Base-by-base conservation (phyloP, 2,888 invertebrate species). In the Tetranychus piercei region DNA sequence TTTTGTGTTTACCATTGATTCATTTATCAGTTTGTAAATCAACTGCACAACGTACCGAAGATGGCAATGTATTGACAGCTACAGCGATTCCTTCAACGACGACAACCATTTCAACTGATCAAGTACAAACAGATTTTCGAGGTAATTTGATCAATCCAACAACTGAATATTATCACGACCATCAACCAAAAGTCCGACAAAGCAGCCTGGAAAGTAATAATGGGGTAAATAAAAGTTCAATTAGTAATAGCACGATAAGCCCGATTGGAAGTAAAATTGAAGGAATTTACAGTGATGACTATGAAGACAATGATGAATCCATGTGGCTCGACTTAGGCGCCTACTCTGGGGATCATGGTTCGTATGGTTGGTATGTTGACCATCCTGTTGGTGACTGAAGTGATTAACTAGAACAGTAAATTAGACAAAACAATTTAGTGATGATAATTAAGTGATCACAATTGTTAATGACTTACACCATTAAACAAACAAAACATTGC, bases 281-380 rank as follows among this genome's bases (percentile, higher is more conserved):
- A 55, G 55, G 55, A 6, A 55, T 55, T 55, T 55, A 55, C 55
- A 55, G 69, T 9, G 69, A 69, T 22, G 69, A 69, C 20, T 20
- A 23, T 11, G 69, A 69, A 7, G 22, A 11, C 5, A 23, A 23
- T 8, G 69, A 69, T 20, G 20, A 69, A 69, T 69, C 69, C 11
- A 69, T 23, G 34, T 77, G 77, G 77, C 72, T 79, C 7, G 79
- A 79, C 55, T 78, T 78, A 78, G 79, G 79, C 15, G 78, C 79
- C 15, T 79, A 78, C n/a, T 76, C 77, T 5, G 76, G 78, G 20
- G 76, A 75, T 44, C 55, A 77, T 18, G 79, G 79, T 4, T 78
- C 78, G 22, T 79, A 78, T 73, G 79, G 79, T 64, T 79, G 79
- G 79, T 79, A 78, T 44, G 76, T 78, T 11, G 78, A 78, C 73